Evolutionary conservation across 2,888 invertebrate species (phyloP).

Genomic region (Conchocele bisecta): DNA sequence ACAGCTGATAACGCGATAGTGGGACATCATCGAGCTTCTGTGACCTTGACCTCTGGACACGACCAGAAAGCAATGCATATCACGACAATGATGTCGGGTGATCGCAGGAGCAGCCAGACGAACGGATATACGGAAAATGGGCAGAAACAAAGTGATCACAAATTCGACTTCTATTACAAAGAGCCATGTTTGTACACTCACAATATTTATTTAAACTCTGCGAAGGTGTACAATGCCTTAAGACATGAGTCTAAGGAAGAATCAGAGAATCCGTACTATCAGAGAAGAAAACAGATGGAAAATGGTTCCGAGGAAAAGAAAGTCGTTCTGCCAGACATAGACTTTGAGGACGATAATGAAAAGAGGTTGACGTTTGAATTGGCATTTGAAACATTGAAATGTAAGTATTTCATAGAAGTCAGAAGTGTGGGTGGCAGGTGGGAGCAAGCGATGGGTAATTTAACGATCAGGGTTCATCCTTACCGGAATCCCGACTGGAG

Average conservation of each 20-base stretch:
- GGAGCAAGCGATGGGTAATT: too few species aligned
- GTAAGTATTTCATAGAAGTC: too few species aligned
- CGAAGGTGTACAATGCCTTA: constrained; percentile 71
- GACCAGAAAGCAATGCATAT: constrained; percentile 46
- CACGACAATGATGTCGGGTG: constrained; percentile 49
- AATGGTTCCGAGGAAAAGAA: constrained; percentile 28
- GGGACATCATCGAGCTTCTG: constrained; percentile 48
- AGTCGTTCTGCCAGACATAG: constrained; percentile 57
- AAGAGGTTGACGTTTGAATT: constrained; percentile 76
- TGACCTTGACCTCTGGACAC: constrained; percentile 31
- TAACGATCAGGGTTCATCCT: too few species aligned
- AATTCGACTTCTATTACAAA: constrained; percentile 69
- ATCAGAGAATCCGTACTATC: constrained; percentile 57
- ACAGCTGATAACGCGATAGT: constrained; percentile 61
- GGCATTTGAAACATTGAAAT: constrained; percentile 79
- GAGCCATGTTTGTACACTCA: constrained; percentile 76
- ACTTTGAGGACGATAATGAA: constrained; percentile 74
- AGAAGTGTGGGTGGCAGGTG: too few species aligned
- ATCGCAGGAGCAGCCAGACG: constrained; percentile 31
- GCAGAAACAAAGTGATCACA: constrained; percentile 34
- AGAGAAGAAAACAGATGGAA: constrained; percentile 35
- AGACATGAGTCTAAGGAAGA: constrained; percentile 65
- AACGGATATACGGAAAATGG: constrained; percentile 7
- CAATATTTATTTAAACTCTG: constrained; percentile 70
- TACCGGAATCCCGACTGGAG: too few species aligned